Conservation (phyloP, 1,140 invertebrate genomes). For the Lordiphosa clarofinis region DNA sequence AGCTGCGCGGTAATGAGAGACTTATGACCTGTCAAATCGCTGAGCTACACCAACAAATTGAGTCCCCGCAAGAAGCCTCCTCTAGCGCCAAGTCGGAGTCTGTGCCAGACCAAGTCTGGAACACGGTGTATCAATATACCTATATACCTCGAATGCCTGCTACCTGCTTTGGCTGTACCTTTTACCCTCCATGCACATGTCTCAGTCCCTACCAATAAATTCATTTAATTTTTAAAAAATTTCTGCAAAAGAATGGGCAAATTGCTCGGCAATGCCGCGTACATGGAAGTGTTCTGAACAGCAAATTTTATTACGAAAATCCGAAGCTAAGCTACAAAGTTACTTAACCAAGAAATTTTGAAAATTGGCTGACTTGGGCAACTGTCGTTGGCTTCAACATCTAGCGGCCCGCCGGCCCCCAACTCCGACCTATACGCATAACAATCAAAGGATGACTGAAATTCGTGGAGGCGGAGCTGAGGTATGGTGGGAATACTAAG, state of each 20-base stretch:
- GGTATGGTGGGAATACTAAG: too few relatives aligned
- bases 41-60: slow-evolving; percentile 8
- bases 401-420: slow-evolving; percentile 54
- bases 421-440: too few relatives aligned
- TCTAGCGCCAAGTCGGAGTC: background rate
- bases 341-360: slow-evolving; percentile 80
- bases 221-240: background rate
- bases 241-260: slow-evolving; percentile 78
- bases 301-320: slow-evolving; percentile 79
- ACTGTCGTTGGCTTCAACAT: slow-evolving; percentile 74
- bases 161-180: too few relatives aligned
- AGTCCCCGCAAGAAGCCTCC: background rate
- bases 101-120: too few relatives aligned
- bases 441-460: too few relatives aligned
- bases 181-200: background rate
- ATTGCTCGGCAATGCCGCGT: slow-evolving; percentile 79
- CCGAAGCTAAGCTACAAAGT: slow-evolving; percentile 80
- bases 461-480: too few relatives aligned
- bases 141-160: too few relatives aligned
- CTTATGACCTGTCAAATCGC: slow-evolving; percentile 1
- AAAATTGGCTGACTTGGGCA: slow-evolving; percentile 78
- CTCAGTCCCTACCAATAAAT: too few relatives aligned
- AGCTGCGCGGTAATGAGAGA: slow-evolving; percentile 1
- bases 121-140: too few relatives aligned
- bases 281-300: slow-evolving; percentile 80